Evolutionary conservation across 2,113 vertebrate species (phyloP).

Genomic region (Passerina amoena): DNA sequence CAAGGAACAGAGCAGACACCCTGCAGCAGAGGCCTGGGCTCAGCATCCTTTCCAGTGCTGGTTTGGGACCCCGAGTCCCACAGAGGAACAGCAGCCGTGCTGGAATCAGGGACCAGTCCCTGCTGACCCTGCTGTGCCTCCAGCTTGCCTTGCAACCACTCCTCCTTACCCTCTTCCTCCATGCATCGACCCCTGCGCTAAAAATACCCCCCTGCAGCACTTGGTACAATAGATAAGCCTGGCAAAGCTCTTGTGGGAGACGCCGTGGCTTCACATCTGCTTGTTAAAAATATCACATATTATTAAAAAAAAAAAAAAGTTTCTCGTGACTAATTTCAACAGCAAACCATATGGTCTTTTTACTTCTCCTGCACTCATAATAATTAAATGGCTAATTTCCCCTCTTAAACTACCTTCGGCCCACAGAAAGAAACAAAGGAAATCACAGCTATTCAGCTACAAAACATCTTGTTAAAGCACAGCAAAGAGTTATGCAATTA

Average conservation of each 20-base stretch:
- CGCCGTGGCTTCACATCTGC: slow-evolving; percentile 65
- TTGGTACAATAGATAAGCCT: slow-evolving; percentile 49
- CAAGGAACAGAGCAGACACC: neutral
- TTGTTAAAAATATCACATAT: slow-evolving; percentile 78
- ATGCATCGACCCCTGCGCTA: neutral
- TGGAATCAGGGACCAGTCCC: neutral
- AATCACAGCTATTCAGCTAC: slow-evolving; percentile 66
- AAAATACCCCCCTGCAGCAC: slow-evolving; percentile 22
- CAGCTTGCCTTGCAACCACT: neutral
- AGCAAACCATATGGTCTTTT: slow-evolving; percentile 75
- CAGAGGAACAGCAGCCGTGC: fast-evolving
- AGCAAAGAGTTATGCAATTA: slow-evolving; percentile 66
- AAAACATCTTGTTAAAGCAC: slow-evolving; percentile 66
- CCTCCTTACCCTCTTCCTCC: neutral
- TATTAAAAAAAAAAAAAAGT: slow-evolving; percentile 74
- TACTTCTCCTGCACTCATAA: slow-evolving; percentile 71
- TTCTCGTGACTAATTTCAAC: slow-evolving; percentile 78
- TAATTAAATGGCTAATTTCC: slow-evolving; percentile 75
- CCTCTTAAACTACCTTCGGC: slow-evolving; percentile 64
- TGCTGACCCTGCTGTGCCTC: neutral
- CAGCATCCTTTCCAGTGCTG: fast-evolving
- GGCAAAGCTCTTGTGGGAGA: slow-evolving; percentile 63
- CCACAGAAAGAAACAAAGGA: slow-evolving; percentile 74
- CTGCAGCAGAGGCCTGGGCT: neutral
- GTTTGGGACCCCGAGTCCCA: fast-evolving